phyloP scores from a whole-genome alignment of 2,113 vertebrate species.

The Tragulus kanchil region DNA sequence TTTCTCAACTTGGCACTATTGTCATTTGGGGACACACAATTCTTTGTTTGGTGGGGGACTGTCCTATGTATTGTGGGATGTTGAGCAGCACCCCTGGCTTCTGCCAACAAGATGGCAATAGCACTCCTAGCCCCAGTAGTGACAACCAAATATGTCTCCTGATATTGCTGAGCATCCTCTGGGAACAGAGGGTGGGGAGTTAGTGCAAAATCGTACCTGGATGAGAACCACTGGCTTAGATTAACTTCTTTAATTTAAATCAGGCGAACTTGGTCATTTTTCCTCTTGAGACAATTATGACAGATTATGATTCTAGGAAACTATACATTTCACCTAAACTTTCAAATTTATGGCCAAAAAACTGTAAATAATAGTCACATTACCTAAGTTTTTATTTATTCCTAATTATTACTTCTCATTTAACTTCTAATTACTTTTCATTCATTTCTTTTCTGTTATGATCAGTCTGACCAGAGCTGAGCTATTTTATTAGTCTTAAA shows the following conservation, averaged over 20 bases:
- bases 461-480: not conserved
- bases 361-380: not conserved
- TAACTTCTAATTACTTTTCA: conserved; percentile 8
- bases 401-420: not conserved
- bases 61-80: too few relatives aligned
- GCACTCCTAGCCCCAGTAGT: not conserved
- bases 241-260: not conserved
- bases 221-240: not conserved
- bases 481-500: not conserved
- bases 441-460: not conserved
- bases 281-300: not conserved
- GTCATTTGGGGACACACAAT: not conserved
- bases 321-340: not conserved
- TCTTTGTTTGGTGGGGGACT: not conserved
- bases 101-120: not conserved
- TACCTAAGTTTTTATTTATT: not conserved
- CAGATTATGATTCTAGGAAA: conserved; percentile 3
- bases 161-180: not conserved
- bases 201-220: not conserved
- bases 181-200: not conserved
- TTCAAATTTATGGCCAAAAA: conserved; percentile 45
- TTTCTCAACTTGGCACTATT: not conserved
- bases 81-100: not conserved
- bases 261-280: not conserved
- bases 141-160: not conserved